Evolutionary conservation across 2,797 vertebrate genomes (phyloP).

Genomic region (Synanceia verrucosa): DNA sequence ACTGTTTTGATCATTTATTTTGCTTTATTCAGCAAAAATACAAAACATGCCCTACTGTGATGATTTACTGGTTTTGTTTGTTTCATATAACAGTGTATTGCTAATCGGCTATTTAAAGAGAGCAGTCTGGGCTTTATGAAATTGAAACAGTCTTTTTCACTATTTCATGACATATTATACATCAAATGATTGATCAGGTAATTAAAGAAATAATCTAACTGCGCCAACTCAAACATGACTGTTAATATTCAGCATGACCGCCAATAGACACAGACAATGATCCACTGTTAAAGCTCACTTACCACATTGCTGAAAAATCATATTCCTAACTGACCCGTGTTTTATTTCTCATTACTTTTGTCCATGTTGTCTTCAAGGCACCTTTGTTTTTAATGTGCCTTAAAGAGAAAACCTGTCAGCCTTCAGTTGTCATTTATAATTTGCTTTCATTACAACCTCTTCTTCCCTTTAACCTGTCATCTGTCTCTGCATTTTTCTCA

Average conservation of each 20-base stretch:
- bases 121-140: background rate
- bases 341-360: conserved; percentile 55
- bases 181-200: background rate
- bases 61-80: background rate
- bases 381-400: conserved; percentile 45
- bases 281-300: conserved; percentile 14
- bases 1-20: background rate
- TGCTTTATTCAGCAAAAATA: background rate
- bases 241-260: background rate
- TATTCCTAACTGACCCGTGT: conserved; percentile 31
- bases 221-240: background rate
- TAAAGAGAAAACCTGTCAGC: conserved; percentile 45
- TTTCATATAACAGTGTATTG: background rate
- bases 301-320: conserved; percentile 19
- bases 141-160: background rate
- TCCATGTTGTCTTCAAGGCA: conserved; percentile 53
- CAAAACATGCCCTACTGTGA: background rate
- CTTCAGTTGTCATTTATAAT: conserved; percentile 64
- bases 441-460: conserved; percentile 64
- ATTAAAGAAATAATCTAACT: background rate
- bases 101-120: background rate
- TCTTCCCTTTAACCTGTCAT: conserved; percentile 73
- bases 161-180: background rate
- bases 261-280: background rate
- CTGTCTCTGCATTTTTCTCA: conserved; percentile 82